These are phyloP conservation scores for Monarcha castaneiventris DNA, from an alignment of 2,113 vertebrate genomes.

Conservation along the genomic window DNA sequence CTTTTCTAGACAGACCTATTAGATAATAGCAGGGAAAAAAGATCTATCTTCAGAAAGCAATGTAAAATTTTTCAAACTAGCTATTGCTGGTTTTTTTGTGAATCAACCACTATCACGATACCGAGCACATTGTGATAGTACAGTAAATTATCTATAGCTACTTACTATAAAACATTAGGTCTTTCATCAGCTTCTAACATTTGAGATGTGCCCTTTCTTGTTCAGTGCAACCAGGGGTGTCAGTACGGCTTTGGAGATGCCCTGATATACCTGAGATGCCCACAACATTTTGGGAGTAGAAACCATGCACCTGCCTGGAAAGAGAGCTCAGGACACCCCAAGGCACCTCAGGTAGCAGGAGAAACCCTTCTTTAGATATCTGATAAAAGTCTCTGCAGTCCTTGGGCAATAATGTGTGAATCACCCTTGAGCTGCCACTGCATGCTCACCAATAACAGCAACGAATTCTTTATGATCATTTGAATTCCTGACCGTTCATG, in stretches of 20 bases:
- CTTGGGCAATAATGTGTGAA: not conserved
- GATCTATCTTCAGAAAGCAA: not conserved
- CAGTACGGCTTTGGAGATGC: not conserved
- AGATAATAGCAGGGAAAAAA: not conserved
- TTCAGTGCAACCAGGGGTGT: not conserved
- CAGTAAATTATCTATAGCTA: not conserved
- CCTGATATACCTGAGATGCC: not conserved
- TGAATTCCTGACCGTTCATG: not conserved
- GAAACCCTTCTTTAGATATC: not conserved
- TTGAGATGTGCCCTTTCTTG: not conserved
- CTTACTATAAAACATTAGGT: not conserved
- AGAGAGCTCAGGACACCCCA: not conserved
- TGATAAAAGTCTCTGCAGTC: not conserved
- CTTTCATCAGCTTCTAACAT: not conserved
- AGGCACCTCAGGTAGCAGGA: not conserved
- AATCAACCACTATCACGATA: not conserved
- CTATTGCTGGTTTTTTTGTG: not conserved
- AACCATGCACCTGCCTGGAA: accelerated
- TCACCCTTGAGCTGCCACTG: not conserved
- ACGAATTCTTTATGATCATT: not conserved
- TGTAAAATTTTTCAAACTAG: not conserved
- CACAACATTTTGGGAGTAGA: not conserved
- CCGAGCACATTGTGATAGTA: not conserved
- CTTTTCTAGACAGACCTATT: not conserved
- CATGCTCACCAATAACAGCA: not conserved